These are phyloP conservation scores for Dasysyrphus tricinctus DNA, from an alignment of 2,888 invertebrate species.

Conservation along the genomic window DNA sequence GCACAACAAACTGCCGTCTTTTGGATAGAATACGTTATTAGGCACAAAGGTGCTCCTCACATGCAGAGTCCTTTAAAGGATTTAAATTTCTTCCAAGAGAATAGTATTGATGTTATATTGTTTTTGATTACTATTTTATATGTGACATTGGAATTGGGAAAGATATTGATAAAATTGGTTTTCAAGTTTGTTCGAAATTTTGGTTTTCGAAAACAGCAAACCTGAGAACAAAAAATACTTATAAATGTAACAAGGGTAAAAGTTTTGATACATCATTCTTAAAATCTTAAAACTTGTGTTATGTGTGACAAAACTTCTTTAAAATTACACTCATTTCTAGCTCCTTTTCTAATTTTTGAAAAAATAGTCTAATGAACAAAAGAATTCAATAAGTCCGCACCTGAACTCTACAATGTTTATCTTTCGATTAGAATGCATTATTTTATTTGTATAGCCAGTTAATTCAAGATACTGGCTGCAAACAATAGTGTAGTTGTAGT, in stretches of 20 bases:
- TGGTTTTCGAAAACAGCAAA: not conserved
- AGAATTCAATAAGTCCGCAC: too few species aligned
- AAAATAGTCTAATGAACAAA: too few species aligned
- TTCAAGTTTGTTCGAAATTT: not conserved
- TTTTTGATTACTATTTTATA: conserved; percentile 21
- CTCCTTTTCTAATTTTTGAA: too few species aligned
- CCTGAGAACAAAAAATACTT: not conserved
- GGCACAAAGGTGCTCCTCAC: conserved; percentile 84
- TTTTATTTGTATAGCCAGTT: too few species aligned
- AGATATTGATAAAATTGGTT: not conserved
- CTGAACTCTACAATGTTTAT: too few species aligned
- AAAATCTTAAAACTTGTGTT: not conserved
- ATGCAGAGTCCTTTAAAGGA: conserved; percentile 84
- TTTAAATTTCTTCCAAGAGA: conserved; percentile 83
- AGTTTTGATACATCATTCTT: not conserved
- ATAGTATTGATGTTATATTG: conserved; percentile 83
- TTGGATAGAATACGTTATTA: conserved; percentile 85
- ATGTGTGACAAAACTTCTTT: not conserved
- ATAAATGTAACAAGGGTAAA: not conserved
- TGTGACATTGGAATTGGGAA: not conserved
- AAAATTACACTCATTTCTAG: too few species aligned
- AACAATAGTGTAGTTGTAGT: too few species aligned
- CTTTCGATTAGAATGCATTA: too few species aligned
- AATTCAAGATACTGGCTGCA: too few species aligned
- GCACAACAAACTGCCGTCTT: conserved; percentile 84